Evolutionary conservation across 1,140 invertebrate species (phyloP).

Genomic region (Calliopsis andreniformis): DNA sequence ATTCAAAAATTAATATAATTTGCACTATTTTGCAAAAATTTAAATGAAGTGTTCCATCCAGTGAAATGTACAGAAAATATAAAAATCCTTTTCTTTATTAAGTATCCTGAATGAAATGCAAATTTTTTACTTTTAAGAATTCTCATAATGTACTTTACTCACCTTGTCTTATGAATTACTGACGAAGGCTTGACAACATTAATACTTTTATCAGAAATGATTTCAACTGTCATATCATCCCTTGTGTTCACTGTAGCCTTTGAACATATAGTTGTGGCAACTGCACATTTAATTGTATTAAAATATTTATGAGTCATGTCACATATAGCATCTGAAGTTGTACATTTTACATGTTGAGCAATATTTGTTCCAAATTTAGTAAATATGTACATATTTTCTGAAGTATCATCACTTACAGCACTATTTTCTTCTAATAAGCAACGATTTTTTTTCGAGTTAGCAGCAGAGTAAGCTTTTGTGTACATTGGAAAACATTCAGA

Average conservation of each 20-base stretch:
- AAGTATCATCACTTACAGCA: background rate
- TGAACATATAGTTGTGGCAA: slow-evolving; percentile 43
- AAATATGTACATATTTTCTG: slow-evolving; percentile 37
- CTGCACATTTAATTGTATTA: slow-evolving; percentile 48
- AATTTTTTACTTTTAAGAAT: slow-evolving; percentile 3
- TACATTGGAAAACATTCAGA: slow-evolving; percentile 70
- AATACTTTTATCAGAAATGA: slow-evolving; percentile 39
- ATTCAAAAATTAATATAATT: background rate
- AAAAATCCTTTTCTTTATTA: background rate
- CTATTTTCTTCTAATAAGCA: background rate
- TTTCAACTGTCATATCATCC: slow-evolving; percentile 7
- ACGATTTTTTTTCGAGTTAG: slow-evolving; percentile 8
- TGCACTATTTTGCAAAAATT: background rate
- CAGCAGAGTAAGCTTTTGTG: slow-evolving; percentile 45
- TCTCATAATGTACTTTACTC: slow-evolving; percentile 35
- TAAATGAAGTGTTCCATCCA: too few species aligned
- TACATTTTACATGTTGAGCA: slow-evolving; percentile 27
- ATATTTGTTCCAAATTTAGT: slow-evolving; percentile 48
- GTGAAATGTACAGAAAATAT: too few species aligned
- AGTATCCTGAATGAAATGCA: background rate
- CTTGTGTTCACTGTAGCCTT: slow-evolving; percentile 21
- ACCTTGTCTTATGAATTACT: slow-evolving; percentile 51
- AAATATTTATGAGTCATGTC: slow-evolving; percentile 46
- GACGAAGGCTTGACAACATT: slow-evolving; percentile 29
- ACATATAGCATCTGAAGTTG: slow-evolving; percentile 40